Percentiles rank a stretch among this genome's conserved stretches.
These are phyloP conservation scores for Phengaris alcon DNA, from an alignment of 2,888 invertebrate species.

Conservation along the genomic window DNA sequence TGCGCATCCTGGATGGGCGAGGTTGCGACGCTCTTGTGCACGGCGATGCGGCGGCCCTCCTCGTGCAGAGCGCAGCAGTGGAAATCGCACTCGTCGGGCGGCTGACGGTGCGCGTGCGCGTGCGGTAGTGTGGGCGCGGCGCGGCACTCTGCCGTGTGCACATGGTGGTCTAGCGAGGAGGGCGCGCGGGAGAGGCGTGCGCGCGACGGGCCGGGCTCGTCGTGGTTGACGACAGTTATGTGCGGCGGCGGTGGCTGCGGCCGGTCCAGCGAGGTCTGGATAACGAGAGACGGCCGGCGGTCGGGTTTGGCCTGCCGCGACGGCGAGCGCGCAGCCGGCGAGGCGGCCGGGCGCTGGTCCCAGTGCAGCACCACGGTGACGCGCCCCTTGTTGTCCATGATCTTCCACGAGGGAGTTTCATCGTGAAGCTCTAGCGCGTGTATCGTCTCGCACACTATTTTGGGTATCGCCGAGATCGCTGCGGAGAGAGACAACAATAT, in stretches of 20 bases:
- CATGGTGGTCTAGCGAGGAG: constrained; percentile 82
- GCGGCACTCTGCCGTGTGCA: constrained; percentile 87
- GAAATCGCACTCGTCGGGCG: constrained; percentile 93
- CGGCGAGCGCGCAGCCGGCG: constrained; percentile 79
- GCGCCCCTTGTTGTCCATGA: constrained; percentile 98
- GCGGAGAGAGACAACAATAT: background rate
- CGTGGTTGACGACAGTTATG: constrained; percentile 96
- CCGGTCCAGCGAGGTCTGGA: constrained; percentile 87
- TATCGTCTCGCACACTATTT: constrained; percentile 98
- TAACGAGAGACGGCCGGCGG: constrained; percentile 85
- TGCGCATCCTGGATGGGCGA: constrained; percentile 93
- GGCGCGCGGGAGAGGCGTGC: constrained; percentile 85
- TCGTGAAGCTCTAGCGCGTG: constrained; percentile 96
- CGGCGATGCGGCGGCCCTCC: constrained; percentile 93
- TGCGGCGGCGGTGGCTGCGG: constrained; percentile 86
- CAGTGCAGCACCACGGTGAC: constrained; percentile 97
- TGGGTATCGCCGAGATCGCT: constrained; percentile 97
- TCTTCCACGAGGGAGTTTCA: constrained; percentile 98
- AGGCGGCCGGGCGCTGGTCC: constrained; percentile 91
- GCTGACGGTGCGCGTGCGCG: constrained; percentile 82
- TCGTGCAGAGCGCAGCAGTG: constrained; percentile 97
- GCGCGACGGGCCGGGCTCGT: constrained; percentile 90
- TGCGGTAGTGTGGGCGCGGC: constrained; percentile 86
- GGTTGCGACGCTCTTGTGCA: constrained; percentile 94
- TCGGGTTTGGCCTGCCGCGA: constrained; percentile 73